Evolutionary conservation across 2,888 invertebrate species (phyloP).

Genomic region (Trichopria drosophilae): DNA sequence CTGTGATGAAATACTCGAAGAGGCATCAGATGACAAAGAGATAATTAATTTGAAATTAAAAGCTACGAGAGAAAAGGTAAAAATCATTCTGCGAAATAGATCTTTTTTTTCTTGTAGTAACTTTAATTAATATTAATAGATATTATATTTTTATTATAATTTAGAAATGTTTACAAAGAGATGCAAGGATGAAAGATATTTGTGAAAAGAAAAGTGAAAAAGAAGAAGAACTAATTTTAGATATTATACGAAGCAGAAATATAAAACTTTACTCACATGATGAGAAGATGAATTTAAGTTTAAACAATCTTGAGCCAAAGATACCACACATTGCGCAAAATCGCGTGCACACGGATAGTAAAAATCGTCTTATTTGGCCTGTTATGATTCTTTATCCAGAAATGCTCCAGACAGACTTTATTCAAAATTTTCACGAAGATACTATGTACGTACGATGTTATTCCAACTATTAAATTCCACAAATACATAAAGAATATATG

Average conservation of each 20-base stretch:
- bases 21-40: conserved; percentile 63
- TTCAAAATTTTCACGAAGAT: conserved; percentile 79
- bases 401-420: conserved; percentile 81
- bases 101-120: background rate
- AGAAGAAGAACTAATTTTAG: conserved; percentile 58
- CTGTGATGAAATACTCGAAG: conserved; percentile 70
- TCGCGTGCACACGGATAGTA: conserved; percentile 67
- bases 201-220: conserved; percentile 57
- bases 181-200: conserved; percentile 62
- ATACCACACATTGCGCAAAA: conserved; percentile 68
- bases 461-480: no score
- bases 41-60: conserved; percentile 62
- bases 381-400: conserved; percentile 88
- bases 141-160: conserved; percentile 28
- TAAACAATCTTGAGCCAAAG: conserved; percentile 66
- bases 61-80: conserved; percentile 61
- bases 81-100: conserved; percentile 12
- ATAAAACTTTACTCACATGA: conserved; percentile 59
- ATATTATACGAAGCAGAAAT: conserved; percentile 58
- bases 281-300: conserved; percentile 56
- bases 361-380: conserved; percentile 77
- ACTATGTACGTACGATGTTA: conserved; percentile 59
- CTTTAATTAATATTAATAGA: conserved; percentile 1
- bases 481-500: no score
- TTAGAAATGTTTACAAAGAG: conserved; percentile 62